Evolutionary conservation across 92 coral and sea anemone species (phyloP).

Genomic region (Phymanthus crucifer): DNA sequence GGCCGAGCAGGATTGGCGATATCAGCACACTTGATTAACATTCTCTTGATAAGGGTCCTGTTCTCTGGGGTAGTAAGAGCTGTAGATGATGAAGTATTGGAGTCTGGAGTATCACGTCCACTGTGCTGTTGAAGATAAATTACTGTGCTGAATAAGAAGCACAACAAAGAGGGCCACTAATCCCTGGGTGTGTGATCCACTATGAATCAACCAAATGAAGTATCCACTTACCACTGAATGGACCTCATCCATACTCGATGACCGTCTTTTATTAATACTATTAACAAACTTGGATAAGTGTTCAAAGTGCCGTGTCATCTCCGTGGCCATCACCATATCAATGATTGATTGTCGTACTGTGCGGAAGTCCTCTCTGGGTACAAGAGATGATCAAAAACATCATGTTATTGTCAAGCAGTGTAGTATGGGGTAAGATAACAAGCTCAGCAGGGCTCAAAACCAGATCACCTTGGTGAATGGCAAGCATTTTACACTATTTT

Average conservation of each 20-base stretch:
- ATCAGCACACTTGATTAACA: slow-evolving; percentile 98
- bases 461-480: too few species aligned
- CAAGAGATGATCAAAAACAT: too few species aligned
- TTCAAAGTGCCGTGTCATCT: slow-evolving; percentile 98
- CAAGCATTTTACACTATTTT: too few species aligned
- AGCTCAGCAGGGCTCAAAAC: too few species aligned
- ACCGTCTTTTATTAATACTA: slow-evolving; percentile 93
- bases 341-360: slow-evolving; percentile 92
- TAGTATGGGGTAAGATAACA: too few species aligned
- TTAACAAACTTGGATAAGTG: slow-evolving; percentile 98
- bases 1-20: slow-evolving; percentile 99
- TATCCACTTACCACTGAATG: slow-evolving; percentile 75
- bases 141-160: not conserved
- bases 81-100: slow-evolving; percentile 81
- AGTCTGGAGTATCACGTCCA: slow-evolving; percentile 98
- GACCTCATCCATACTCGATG: slow-evolving; percentile 98
- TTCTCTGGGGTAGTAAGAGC: slow-evolving; percentile 96
- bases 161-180: not conserved
- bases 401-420: too few species aligned
- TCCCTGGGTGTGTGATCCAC: too few species aligned
- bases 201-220: not conserved
- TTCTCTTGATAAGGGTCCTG: slow-evolving; percentile 91
- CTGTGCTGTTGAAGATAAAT: slow-evolving; percentile 63
- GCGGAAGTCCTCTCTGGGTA: slow-evolving; percentile 89
- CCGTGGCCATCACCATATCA: slow-evolving; percentile 99